Conservation (phyloP, 2,888 invertebrate species). For the Sinhomidia bicolor region DNA sequence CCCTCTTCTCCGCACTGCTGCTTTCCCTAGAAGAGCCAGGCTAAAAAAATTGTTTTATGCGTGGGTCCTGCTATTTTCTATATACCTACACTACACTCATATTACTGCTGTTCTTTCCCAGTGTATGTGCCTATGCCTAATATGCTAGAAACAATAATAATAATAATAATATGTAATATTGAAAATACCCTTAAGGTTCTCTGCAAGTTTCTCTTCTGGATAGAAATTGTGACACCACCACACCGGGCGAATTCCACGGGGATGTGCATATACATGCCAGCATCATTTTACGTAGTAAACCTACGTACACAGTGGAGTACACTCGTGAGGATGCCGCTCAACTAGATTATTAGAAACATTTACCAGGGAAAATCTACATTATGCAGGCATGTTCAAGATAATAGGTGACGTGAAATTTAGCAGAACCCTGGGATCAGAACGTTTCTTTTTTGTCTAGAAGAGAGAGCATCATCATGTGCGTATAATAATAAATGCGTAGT, state of each 20-base stretch:
- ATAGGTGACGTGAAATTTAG: neutral
- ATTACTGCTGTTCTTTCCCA: too few relatives aligned
- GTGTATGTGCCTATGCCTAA: too few relatives aligned
- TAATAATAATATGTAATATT: neutral
- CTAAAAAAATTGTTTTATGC: conserved; percentile 17
- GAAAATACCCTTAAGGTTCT: neutral
- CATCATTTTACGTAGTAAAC: neutral
- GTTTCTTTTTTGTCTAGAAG: neutral
- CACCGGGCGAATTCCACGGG: neutral
- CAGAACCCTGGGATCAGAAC: neutral
- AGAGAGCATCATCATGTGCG: neutral
- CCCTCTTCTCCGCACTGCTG: neutral
- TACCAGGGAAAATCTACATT: conserved; percentile 14
- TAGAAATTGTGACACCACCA: neutral
- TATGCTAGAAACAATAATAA: conserved; percentile 14
- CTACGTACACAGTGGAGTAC: neutral
- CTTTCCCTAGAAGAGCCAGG: neutral
- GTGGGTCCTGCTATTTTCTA: neutral
- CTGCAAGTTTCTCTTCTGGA: neutral
- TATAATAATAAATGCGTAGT: neutral
- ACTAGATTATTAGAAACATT: neutral
- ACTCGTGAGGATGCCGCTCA: neutral
- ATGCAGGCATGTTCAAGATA: neutral
- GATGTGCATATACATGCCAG: neutral
- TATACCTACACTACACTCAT: too few relatives aligned